Evolutionary conservation across 1,140 invertebrate species (phyloP).

Genomic region (Lepidostoma basale): DNA sequence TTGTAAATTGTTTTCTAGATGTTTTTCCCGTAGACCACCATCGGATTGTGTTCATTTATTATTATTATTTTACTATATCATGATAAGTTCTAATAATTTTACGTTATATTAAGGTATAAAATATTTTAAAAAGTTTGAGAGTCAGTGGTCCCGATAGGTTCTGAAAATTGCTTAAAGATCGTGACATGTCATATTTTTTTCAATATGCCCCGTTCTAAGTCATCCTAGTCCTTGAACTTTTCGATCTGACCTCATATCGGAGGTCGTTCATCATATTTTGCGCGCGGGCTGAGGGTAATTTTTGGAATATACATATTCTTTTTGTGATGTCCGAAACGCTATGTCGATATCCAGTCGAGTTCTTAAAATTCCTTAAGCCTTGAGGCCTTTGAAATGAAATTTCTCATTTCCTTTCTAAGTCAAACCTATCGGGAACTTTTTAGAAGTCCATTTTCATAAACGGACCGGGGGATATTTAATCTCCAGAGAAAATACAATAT

Average conservation of each 20-base stretch:
- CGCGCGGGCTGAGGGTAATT: constrained; percentile 1
- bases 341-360: constrained; percentile 20
- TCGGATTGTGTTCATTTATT: no score
- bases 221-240: neutral
- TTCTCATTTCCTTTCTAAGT: constrained; percentile 20
- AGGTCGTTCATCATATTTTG: constrained; percentile 19
- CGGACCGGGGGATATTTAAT: constrained; percentile 18
- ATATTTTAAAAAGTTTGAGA: no score
- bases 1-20: no score
- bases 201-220: no score
- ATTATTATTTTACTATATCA: no score
- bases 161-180: no score
- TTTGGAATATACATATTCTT: constrained; percentile 4
- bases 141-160: no score
- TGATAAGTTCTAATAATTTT: no score
- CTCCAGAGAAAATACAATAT: constrained; percentile 12
- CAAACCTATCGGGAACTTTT: constrained; percentile 18
- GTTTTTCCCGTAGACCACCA: no score
- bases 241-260: constrained; percentile 5
- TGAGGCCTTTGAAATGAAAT: constrained; percentile 20
- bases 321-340: constrained; percentile 5
- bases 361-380: constrained; percentile 26
- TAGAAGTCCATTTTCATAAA: constrained; percentile 9
- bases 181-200: no score
- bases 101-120: no score